Base-by-base conservation (phyloP, 2,113 vertebrate genomes). In the Uropsilus gracilis region DNA sequence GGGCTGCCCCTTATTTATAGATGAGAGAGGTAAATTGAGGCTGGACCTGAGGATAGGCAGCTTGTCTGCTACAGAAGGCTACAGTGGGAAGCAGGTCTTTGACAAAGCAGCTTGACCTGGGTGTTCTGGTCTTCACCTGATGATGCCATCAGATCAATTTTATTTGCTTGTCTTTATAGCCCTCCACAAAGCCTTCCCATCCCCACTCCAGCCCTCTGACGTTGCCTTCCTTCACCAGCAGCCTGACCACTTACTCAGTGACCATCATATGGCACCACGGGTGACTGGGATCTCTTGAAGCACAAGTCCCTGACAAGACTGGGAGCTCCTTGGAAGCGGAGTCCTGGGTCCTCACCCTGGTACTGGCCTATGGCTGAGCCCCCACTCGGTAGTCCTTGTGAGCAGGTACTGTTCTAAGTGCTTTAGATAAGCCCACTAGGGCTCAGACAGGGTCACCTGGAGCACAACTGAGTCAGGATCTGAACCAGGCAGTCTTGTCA, bases 141-240 rank as follows among this genome's bases (percentile, higher is more conserved):
- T 91, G 73, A 61, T 76, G 89, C 91, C 48, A 64, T 94, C 75
- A 92, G 61, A 86, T 42, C n/a, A 9, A 37, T 59, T 80, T 94
- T 63, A 17, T 72, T 97, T 96, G 94, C 76, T 63, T 16, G 8
- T 81, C 61, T 66, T 44, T 3, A 14, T n/a, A 32, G 30, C 11
- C 44, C 14, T 75, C 17, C 34, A 46, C 22, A 82, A 72, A 77
- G 39, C 57, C 42, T 61, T 83, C 68, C 42, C 2, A 7, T 64
- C n/a, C 75, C 53, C 39, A 24, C 1, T 42, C 4, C 17, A 28
- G 34, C 39, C 16, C 22, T 71, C 42, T 0, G 8, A 37, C 26
- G 32, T 82, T 1, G 3, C 28, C 48, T 72, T 75, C 85, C 39
- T 46, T 48, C 34, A 20, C 2, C 32, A 48, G 59, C 4, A 32